phyloP scores from a whole-genome alignment of 2,797 vertebrate genomes.

The Falco novaeseelandiae region DNA sequence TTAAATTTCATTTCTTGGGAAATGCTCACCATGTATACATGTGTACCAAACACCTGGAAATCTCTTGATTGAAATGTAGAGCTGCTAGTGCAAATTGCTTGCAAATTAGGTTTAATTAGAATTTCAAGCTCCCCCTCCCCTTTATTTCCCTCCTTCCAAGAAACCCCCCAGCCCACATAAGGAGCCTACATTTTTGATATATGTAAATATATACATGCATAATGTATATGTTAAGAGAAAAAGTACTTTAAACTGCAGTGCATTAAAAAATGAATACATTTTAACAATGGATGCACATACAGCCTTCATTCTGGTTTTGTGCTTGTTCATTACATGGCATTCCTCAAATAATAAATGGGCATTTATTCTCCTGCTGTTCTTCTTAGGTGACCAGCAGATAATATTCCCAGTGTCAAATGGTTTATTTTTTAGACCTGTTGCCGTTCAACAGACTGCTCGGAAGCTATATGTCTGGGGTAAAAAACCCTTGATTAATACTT shows the following conservation, averaged over 20 bases:
- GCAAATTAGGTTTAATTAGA: neutral
- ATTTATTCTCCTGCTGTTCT: neutral
- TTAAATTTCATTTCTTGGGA: neutral
- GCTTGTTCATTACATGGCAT: neutral
- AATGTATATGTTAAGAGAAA: neutral
- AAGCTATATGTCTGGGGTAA: neutral
- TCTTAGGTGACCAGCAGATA: neutral
- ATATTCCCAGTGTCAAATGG: neutral
- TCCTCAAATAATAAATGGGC: neutral
- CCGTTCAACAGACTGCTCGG: neutral
- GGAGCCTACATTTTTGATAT: neutral
- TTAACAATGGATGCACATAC: neutral
- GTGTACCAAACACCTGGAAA: neutral
- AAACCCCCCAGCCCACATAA: neutral
- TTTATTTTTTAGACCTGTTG: slow-evolving; percentile 26
- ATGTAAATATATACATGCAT: neutral
- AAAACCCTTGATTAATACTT: slow-evolving; percentile 36
- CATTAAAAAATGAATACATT: neutral
- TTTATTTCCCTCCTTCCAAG: neutral
- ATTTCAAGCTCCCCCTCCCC: neutral
- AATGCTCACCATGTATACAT: neutral
- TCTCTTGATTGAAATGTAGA: neutral
- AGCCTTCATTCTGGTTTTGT: neutral
- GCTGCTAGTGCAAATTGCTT: neutral
- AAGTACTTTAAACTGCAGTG: neutral